phyloP scores from a whole-genome alignment of 2,113 vertebrate genomes.

The Neogobius melanostomus region DNA sequence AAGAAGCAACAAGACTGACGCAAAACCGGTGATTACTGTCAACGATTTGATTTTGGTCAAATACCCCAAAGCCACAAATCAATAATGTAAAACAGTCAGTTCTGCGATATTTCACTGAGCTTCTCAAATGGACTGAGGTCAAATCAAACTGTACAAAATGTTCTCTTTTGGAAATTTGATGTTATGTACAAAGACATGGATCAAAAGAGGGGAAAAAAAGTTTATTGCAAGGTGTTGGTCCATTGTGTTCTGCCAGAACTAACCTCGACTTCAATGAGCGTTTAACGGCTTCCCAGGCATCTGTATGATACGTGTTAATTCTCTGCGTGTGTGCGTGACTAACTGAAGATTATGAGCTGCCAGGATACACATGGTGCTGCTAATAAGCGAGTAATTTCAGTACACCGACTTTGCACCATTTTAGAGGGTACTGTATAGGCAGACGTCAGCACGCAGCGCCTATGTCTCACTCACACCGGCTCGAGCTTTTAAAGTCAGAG shows the following conservation, averaged over 20 bases:
- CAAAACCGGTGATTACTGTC: conserved; percentile 1
- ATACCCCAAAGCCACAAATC: not conserved
- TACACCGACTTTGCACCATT: conserved; percentile 30
- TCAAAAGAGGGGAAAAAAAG: not conserved
- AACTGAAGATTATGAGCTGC: conserved; percentile 16
- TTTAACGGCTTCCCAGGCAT: not conserved
- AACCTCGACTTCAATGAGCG: not conserved
- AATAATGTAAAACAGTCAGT: conserved; percentile 45
- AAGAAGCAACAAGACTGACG: not conserved
- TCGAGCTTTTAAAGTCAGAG: conserved; percentile 41
- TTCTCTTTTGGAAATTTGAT: conserved; percentile 42
- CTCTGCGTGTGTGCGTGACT: conserved; percentile 38
- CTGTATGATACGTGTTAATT: conserved; percentile 9
- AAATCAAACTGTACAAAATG: conserved; percentile 52
- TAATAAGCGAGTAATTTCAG: conserved; percentile 22
- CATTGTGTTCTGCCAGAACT: conserved; percentile 1
- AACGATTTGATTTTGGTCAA: not conserved
- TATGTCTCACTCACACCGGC: conserved; percentile 49
- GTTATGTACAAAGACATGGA: conserved; percentile 28
- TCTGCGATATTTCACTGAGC: conserved; percentile 61
- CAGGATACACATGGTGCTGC: conserved; percentile 11
- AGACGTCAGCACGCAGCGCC: conserved; percentile 30
- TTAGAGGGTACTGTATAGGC: conserved; percentile 23
- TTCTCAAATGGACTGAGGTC: conserved; percentile 53
- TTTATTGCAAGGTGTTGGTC: not conserved